phyloP scores from a whole-genome alignment of 2,888 invertebrate species.

The Calliphora vomitoria region DNA sequence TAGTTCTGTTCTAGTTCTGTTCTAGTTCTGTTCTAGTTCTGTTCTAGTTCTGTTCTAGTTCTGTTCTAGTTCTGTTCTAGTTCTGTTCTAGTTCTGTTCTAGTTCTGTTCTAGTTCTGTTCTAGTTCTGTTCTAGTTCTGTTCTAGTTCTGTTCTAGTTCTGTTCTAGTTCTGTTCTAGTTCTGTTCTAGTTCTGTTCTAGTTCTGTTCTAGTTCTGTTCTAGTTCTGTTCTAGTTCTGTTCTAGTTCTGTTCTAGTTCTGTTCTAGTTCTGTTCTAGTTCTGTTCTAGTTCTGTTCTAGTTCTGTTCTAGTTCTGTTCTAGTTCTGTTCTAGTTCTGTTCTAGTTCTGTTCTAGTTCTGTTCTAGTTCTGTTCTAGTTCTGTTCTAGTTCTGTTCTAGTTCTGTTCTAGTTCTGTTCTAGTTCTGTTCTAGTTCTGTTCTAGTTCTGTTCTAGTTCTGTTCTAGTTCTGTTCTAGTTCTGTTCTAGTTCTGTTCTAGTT shows the following conservation, averaged over 20 bases:
- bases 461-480: not conserved
- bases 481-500: not conserved
- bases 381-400: slow-evolving; percentile 7
- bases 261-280: not conserved
- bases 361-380: slow-evolving; percentile 7
- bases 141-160: slow-evolving; percentile 14
- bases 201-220: too few species aligned
- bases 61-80: too few species aligned
- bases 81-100: too few species aligned
- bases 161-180: slow-evolving; percentile 14
- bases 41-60: too few species aligned
- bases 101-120: slow-evolving; percentile 2
- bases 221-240: too few species aligned
- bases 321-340: slow-evolving; percentile 7
- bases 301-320: slow-evolving; percentile 7
- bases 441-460: slow-evolving; percentile 7
- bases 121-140: slow-evolving; percentile 9
- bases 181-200: slow-evolving; percentile 3
- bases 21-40: slow-evolving; percentile 10
- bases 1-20: slow-evolving; percentile 14
- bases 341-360: slow-evolving; percentile 7
- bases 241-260: too few species aligned
- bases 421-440: slow-evolving; percentile 7
- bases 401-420: slow-evolving; percentile 7
- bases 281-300: not conserved